Evolutionary conservation across 2,797 vertebrate genomes (phyloP), one percentile per base, ranked within the genome.

Genomic region (Chaetodon trifasciatus): DNA sequence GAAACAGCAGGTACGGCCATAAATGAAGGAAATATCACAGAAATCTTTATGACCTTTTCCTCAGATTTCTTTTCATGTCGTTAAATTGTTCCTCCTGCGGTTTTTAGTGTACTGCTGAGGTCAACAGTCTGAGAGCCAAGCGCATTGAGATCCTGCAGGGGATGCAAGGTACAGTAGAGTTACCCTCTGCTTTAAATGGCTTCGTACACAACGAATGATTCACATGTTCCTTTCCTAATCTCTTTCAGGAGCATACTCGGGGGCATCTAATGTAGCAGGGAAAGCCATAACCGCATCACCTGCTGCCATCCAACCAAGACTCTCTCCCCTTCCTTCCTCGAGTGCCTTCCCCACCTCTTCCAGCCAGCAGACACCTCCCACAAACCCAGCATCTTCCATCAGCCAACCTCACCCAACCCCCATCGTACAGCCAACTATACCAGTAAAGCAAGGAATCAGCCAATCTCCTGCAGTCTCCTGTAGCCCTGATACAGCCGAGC

Each of bases 101-200:
- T 86, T 84, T 19, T 78, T 86, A 99, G 98, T 96, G 96, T 64
- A 95, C 95, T 15, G 60, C 94, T 78, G 97, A 99, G 90, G 96
- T 99, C 95, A 95, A 96, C 85, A 87, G 94, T 3, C 91, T 99
- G 89, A 96, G 98, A 92, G 93, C 94, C 62, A 94, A 96, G 56
- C 97, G 97, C 80, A 98, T 99, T 76, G 95, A 97, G 84, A 96
- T 99, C 93, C 95, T 99, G 50, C 97, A 97, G 87, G 96, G 94
- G 55, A 92, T 99, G 79, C 96, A 97, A 97, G 97, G 98, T 98
- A 78, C 16, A 21, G 44, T 11, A 37, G 10, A 16, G 23, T 49
- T 2, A 10, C 17, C 6, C 13, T 19, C 23, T 11, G 11, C 42
- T 46, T 44, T 16, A 17, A 24, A 55, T 32, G 19, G 0, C n/a